phyloP scores from a whole-genome alignment of 1,140 invertebrate genomes.

The Drosophila serrata region DNA sequence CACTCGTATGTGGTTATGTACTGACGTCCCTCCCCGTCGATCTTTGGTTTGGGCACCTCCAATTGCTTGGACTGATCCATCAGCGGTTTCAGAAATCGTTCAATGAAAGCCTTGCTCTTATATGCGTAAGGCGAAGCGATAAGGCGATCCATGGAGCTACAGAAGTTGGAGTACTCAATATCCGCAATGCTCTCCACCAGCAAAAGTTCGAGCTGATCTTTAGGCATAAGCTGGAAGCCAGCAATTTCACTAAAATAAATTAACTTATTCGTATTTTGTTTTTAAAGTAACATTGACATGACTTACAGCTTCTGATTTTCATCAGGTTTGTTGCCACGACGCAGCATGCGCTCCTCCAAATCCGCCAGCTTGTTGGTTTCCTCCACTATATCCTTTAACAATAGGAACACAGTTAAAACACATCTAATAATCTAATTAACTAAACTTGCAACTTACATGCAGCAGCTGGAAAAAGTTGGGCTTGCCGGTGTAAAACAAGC shows the following conservation, averaged over 20 bases:
- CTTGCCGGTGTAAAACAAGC: conserved; percentile 95
- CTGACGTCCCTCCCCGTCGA: conserved; percentile 89
- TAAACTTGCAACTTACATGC: conserved; percentile 88
- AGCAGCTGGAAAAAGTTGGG: conserved; percentile 94
- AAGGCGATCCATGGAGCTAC: conserved; percentile 90
- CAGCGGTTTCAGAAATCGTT: conserved; percentile 88
- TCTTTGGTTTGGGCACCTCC: conserved; percentile 88
- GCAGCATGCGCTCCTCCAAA: conserved; percentile 89
- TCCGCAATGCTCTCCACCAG: conserved; percentile 91
- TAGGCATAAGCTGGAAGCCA: conserved; percentile 89
- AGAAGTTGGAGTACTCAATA: conserved; percentile 91
- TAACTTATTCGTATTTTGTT: neutral
- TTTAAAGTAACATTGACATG: too few relatives aligned
- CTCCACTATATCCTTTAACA: conserved; percentile 87
- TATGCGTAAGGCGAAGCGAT: conserved; percentile 90
- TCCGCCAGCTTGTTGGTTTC: conserved; percentile 89
- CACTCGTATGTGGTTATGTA: conserved; percentile 90
- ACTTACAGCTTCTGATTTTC: conserved; percentile 88
- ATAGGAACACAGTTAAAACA: neutral
- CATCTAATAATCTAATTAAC: neutral
- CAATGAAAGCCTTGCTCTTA: conserved; percentile 90
- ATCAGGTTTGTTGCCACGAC: conserved; percentile 87
- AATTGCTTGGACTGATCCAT: conserved; percentile 86
- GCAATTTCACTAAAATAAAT: conserved; percentile 85
- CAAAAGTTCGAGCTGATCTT: conserved; percentile 88